These are phyloP conservation scores for Lithobates sylvaticus DNA, from an alignment of 2,797 vertebrate genomes.

Conservation along the genomic window DNA sequence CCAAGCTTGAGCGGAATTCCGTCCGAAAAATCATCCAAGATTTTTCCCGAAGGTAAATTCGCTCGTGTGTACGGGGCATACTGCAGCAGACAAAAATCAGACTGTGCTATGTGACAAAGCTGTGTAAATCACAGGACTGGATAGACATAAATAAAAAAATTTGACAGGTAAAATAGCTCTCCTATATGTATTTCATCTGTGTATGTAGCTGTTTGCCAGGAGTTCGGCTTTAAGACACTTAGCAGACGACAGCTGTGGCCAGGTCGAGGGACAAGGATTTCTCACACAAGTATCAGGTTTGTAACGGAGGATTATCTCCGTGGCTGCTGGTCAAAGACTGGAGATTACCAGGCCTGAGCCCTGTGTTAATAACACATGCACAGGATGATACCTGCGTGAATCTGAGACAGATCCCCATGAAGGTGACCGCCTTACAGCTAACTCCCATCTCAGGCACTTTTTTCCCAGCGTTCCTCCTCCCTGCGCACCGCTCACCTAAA, in stretches of 20 bases:
- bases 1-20: too few species aligned
- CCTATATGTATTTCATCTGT: too few species aligned
- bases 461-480: neutral
- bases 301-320: slow-evolving; percentile 42
- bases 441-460: slow-evolving; percentile 15
- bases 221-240: slow-evolving; percentile 10
- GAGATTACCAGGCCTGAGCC: slow-evolving; percentile 15
- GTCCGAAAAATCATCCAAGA: too few species aligned
- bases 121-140: too few species aligned
- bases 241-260: slow-evolving; percentile 5
- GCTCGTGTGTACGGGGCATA: too few species aligned
- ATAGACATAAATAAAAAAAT: too few species aligned
- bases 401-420: slow-evolving; percentile 8
- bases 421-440: slow-evolving; percentile 22
- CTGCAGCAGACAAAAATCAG: too few species aligned
- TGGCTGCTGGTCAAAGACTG: neutral
- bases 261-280: neutral
- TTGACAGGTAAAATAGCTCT: neutral
- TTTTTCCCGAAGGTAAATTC: too few species aligned
- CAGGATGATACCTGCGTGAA: slow-evolving; percentile 11
- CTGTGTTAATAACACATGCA: slow-evolving; percentile 42
- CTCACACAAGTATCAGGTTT: slow-evolving; percentile 21
- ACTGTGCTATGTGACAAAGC: too few species aligned
- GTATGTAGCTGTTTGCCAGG: neutral
- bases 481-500: slow-evolving; percentile 16